phyloP scores from a whole-genome alignment of 2,797 vertebrate genomes.

The Allobates femoralis region DNA sequence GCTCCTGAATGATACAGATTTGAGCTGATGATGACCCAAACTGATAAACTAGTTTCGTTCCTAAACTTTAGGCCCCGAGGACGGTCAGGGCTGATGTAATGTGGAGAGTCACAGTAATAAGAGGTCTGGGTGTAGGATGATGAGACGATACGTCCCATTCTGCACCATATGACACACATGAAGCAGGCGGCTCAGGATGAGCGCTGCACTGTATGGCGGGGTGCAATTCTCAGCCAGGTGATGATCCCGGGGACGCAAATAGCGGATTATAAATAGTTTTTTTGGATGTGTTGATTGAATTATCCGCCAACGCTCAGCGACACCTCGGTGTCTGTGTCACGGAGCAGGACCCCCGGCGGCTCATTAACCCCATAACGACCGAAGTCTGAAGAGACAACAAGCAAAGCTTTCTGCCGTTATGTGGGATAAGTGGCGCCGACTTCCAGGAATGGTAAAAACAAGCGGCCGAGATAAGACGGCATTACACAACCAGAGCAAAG shows the following conservation, averaged over 20 bases:
- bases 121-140: not conserved
- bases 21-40: too few species aligned
- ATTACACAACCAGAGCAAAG: slow-evolving; percentile 16
- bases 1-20: too few species aligned
- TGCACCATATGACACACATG: too few species aligned
- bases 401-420: too few species aligned
- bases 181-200: too few species aligned
- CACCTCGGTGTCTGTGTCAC: slow-evolving; percentile 20
- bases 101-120: slow-evolving; percentile 2
- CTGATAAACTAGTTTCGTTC: too few species aligned
- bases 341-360: not conserved
- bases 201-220: too few species aligned
- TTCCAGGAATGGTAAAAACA: too few species aligned
- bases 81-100: not conserved
- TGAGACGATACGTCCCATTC: too few species aligned
- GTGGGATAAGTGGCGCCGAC: too few species aligned
- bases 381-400: not conserved
- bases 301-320: slow-evolving; percentile 16
- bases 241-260: slow-evolving; percentile 22
- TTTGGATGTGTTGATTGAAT: slow-evolving; percentile 44
- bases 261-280: slow-evolving; percentile 52
- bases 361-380: not conserved
- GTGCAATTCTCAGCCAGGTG: too few species aligned
- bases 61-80: too few species aligned
- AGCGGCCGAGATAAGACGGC: not conserved